Evolutionary conservation across 2,797 vertebrate genomes (phyloP).

Genomic region (Melanotaenia pygmaea): DNA sequence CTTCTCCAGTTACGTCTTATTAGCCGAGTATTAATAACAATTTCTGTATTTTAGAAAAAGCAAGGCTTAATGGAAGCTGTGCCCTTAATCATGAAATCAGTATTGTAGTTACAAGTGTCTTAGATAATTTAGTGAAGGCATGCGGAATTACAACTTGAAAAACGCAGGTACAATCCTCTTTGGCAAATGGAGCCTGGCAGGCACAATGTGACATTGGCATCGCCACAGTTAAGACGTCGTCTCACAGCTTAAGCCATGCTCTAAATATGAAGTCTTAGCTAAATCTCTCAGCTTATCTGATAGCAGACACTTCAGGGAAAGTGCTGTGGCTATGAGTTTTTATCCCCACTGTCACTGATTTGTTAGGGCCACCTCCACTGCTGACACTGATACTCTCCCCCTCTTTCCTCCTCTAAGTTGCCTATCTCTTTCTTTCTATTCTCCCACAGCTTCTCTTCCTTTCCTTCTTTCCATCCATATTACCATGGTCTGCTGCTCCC

Average conservation of each 20-base stretch:
- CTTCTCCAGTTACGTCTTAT: conserved; percentile 19
- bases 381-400: conserved; percentile 63
- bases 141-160: conserved; percentile 49
- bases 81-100: conserved; percentile 43
- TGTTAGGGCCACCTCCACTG: conserved; percentile 77
- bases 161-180: conserved; percentile 75
- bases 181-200: conserved; percentile 74
- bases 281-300: conserved; percentile 84
- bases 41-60: conserved; percentile 24
- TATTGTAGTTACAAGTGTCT: conserved; percentile 21
- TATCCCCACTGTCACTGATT: conserved; percentile 77
- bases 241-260: conserved; percentile 81
- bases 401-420: conserved; percentile 23
- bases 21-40: conserved; percentile 21
- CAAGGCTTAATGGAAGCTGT: conserved; percentile 19
- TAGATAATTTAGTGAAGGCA: conserved; percentile 54
- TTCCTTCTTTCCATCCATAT: conserved; percentile 66
- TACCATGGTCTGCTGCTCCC: conserved; percentile 79
- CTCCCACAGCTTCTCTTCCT: conserved; percentile 41
- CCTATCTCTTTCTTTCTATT: conserved; percentile 39
- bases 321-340: conserved; percentile 80
- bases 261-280: conserved; percentile 84
- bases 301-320: conserved; percentile 81
- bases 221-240: conserved; percentile 76
- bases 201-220: conserved; percentile 83